Evolutionary conservation across 2,888 invertebrate genomes (phyloP).

Genomic region (Dicroscelio sp.): DNA sequence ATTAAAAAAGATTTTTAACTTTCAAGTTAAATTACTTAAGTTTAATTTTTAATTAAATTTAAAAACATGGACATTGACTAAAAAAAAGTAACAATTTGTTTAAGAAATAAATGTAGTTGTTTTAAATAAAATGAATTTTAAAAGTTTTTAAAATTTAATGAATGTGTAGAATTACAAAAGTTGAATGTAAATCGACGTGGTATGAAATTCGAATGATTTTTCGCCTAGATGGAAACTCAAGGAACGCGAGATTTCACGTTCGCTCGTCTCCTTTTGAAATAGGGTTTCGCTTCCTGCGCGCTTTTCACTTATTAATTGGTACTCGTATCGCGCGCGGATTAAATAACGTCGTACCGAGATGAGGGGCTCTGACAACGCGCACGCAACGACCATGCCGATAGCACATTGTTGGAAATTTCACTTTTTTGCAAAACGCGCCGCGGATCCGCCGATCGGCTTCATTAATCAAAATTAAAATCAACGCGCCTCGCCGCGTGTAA

Average conservation of each 20-base stretch:
- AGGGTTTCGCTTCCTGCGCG: constrained; percentile 80
- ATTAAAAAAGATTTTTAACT: no score
- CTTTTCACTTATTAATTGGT: constrained; percentile 84
- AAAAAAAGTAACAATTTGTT: no score
- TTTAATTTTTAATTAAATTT: no score
- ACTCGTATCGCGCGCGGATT: constrained; percentile 73
- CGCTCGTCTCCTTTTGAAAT: constrained; percentile 72
- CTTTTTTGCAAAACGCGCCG: constrained; percentile 52
- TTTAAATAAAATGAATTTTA: no score
- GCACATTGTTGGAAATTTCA: constrained; percentile 59
- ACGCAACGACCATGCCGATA: constrained; percentile 64
- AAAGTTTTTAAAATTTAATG: no score
- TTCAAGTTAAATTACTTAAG: no score
- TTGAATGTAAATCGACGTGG: neutral
- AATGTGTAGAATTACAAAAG: no score
- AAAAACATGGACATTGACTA: no score
- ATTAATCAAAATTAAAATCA: constrained; percentile 42
- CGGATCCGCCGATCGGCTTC: constrained; percentile 19
- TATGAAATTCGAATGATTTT: neutral
- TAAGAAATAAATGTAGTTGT: no score
- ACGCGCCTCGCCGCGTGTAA: no score
- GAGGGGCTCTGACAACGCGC: constrained; percentile 61
- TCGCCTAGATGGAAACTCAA: constrained; percentile 27
- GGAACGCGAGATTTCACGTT: constrained; percentile 66
- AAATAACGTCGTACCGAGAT: constrained; percentile 77